Percentiles rank a stretch among this genome's conserved stretches.
These are phyloP conservation scores for Leptinotarsa haldemani DNA, from an alignment of 2,888 invertebrate genomes.

Conservation along the genomic window DNA sequence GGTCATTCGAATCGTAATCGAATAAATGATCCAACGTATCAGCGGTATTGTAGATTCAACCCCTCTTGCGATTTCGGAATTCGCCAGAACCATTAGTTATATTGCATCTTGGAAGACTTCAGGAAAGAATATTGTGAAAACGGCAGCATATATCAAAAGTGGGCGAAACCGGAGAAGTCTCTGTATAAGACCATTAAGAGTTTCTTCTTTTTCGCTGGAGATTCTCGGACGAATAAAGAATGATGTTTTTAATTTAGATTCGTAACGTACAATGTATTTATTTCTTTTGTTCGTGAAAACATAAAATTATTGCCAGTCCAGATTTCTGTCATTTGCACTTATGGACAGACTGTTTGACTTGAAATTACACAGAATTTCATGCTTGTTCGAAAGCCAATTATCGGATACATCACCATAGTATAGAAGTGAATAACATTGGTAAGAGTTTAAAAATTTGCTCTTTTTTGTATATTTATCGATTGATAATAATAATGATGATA, in stretches of 20 bases:
- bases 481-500: too few relatives aligned
- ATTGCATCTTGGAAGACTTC: neutral
- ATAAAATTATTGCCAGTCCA: conserved; percentile 31
- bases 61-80: neutral
- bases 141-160: conserved; percentile 20
- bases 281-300: conserved; percentile 34
- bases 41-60: neutral
- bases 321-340: conserved; percentile 25
- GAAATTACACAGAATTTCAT: neutral
- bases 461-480: too few relatives aligned
- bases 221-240: conserved; percentile 23
- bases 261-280: conserved; percentile 36
- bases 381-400: neutral
- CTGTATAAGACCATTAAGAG: conserved; percentile 23
- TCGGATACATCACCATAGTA: too few relatives aligned
- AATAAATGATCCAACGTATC: neutral
- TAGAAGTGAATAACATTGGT: too few relatives aligned
- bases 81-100: conserved; percentile 3
- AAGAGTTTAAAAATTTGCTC: too few relatives aligned
- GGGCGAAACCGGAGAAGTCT: conserved; percentile 14
- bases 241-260: conserved; percentile 41
- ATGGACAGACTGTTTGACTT: conserved; percentile 16
- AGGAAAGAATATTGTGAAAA: neutral
- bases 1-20: neutral
- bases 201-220: conserved; percentile 27